A percentile compares a stretch with the other conserved stretches of the same genome.
Evolutionary conservation across 2,113 vertebrate species (phyloP).

Genomic region (Boulengeromyrus knoepffleri): DNA sequence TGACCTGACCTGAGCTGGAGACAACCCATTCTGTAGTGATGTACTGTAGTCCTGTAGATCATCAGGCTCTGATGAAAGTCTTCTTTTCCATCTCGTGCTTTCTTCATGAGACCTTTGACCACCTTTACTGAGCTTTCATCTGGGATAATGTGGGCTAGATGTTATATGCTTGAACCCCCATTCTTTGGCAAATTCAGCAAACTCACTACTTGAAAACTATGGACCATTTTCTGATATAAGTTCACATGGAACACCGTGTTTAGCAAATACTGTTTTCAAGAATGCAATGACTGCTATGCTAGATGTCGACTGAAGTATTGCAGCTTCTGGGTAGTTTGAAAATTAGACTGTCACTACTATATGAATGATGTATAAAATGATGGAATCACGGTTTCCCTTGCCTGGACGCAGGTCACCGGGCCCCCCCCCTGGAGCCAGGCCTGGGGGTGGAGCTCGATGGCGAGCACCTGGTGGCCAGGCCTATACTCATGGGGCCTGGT

Average conservation of each 20-base stretch:
- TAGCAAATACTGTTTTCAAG: constrained; percentile 12
- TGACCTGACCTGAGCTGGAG: constrained; percentile 1
- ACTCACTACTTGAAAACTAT: constrained; percentile 22
- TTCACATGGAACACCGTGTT: constrained; percentile 25
- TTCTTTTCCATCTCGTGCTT: constrained; percentile 16
- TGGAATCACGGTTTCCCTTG: no score
- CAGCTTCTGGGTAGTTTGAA: constrained; percentile 22
- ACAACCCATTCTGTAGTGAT: neutral
- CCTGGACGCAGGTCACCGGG: no score
- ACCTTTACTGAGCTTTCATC: constrained; percentile 25
- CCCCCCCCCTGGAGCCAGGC: no score
- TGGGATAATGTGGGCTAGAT: neutral
- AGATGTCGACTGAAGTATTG: neutral
- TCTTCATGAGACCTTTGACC: constrained; percentile 29
- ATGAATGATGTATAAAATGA: no score
- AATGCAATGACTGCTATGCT: constrained; percentile 23
- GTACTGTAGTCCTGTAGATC: constrained; percentile 6
- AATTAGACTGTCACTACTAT: constrained; percentile 16
- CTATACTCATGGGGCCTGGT: no score
- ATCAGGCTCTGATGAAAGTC: constrained; percentile 12
- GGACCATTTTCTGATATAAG: constrained; percentile 19
- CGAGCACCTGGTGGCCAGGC: no score
- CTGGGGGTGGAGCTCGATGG: no score
- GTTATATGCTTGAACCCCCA: constrained; percentile 4
- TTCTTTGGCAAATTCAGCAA: constrained; percentile 21